A percentile compares a stretch with the other conserved stretches of the same genome.
These are phyloP conservation scores for Apteryx mantelli DNA, from an alignment of 2,113 vertebrate genomes.

Conservation along the genomic window DNA sequence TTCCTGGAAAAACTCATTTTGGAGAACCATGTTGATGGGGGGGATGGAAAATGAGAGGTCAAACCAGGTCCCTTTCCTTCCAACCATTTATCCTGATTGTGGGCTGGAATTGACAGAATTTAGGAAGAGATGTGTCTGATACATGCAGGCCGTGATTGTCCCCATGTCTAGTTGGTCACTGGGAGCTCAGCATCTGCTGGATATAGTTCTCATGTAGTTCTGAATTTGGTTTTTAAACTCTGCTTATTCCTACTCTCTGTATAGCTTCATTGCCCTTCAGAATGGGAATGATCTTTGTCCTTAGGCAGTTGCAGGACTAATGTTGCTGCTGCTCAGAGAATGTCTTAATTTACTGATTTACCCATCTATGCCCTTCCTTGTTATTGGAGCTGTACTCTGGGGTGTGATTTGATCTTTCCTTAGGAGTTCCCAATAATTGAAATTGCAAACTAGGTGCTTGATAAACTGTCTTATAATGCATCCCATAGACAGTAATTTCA, in stretches of 20 bases:
- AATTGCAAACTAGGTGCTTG: not conserved
- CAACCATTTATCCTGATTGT: not conserved
- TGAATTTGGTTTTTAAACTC: not conserved
- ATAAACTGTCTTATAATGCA: not conserved
- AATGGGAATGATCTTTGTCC: not conserved
- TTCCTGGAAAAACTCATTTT: not conserved
- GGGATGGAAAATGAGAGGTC: not conserved
- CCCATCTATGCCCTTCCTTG: not conserved
- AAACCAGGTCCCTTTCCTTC: not conserved
- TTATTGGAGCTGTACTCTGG: not conserved
- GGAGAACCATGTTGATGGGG: not conserved
- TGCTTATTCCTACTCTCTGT: not conserved
- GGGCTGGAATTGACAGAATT: not conserved
- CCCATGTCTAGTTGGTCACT: not conserved
- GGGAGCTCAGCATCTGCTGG: not conserved
- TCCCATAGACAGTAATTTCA: not conserved
- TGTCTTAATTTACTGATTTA: not conserved
- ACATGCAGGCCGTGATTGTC: not conserved
- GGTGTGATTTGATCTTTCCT: not conserved
- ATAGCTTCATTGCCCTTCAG: not conserved
- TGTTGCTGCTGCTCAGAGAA: not conserved
- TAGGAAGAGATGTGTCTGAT: not conserved
- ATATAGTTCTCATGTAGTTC: not conserved
- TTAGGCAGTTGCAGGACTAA: not conserved
- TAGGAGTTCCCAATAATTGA: not conserved